Evolutionary conservation across 2,113 vertebrate species (phyloP).

Genomic region (Propithecus coquereli): DNA sequence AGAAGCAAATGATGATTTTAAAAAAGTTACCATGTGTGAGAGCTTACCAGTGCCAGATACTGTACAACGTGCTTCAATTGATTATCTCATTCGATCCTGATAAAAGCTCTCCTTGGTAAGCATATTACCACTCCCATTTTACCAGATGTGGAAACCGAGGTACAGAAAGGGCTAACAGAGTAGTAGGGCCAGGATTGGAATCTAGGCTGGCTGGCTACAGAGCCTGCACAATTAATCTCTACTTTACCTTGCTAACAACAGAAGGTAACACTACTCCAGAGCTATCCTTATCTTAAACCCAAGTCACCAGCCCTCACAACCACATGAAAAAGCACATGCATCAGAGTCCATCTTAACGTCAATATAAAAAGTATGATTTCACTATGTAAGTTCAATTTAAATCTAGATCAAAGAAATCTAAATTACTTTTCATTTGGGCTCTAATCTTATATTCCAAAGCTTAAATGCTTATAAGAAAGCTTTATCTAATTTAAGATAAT

Average conservation of each 20-base stretch:
- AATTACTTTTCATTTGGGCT: constrained; percentile 62
- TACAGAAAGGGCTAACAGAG: not conserved
- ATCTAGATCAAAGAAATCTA: constrained; percentile 64
- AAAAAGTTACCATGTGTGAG: not conserved
- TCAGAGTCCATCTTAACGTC: constrained; percentile 22
- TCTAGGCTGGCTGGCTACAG: not conserved
- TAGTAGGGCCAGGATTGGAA: not conserved
- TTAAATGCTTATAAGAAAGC: constrained; percentile 63
- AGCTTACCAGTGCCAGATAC: not conserved
- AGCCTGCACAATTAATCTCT: not conserved
- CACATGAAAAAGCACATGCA: not conserved
- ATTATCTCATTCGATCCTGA: not conserved
- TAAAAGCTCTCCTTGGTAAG: not conserved
- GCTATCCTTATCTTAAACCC: not conserved
- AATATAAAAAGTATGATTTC: constrained; percentile 49
- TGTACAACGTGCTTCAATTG: not conserved
- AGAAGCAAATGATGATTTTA: not conserved
- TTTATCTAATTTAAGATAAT: constrained; percentile 68
- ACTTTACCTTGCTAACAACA: not conserved
- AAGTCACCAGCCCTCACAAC: constrained; percentile 3
- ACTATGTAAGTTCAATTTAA: constrained; percentile 43
- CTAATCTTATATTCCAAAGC: constrained; percentile 64
- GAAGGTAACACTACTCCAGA: not conserved
- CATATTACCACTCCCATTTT: not conserved
- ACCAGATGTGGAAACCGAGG: not conserved